Percentiles rank a stretch among this genome's conserved stretches.
These are phyloP conservation scores for Acholoe squamosa DNA, from an alignment of 2,888 invertebrate genomes.

Conservation along the genomic window DNA sequence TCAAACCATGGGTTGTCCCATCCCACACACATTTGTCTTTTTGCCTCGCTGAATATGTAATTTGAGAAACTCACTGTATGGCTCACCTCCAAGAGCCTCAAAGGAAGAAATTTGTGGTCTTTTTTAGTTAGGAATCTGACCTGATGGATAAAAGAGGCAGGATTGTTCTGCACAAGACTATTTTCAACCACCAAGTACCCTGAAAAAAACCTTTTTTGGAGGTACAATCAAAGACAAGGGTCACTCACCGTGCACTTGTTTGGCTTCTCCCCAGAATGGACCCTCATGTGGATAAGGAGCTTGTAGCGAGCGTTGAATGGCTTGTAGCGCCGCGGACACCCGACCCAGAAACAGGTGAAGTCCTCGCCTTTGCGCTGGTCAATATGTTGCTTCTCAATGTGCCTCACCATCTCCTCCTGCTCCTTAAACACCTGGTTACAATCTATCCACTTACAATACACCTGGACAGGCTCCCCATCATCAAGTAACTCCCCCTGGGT, in stretches of 20 bases:
- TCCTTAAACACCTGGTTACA: constrained; percentile 80
- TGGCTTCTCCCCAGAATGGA: constrained; percentile 83
- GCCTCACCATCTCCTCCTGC: constrained; percentile 81
- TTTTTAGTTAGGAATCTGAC: no score
- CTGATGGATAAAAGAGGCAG: no score
- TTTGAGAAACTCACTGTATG: no score
- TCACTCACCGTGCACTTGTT: constrained; percentile 83
- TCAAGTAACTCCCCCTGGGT: constrained; percentile 67
- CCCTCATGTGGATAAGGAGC: constrained; percentile 83
- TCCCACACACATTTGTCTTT: no score
- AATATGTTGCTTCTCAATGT: constrained; percentile 82
- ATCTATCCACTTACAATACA: constrained; percentile 81
- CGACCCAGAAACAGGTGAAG: constrained; percentile 83
- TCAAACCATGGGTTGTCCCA: no score
- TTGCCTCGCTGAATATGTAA: no score
- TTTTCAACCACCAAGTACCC: no score
- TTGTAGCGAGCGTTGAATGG: constrained; percentile 83
- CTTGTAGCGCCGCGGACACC: constrained; percentile 80
- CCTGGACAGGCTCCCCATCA: constrained; percentile 73
- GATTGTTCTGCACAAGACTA: no score
- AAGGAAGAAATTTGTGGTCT: no score
- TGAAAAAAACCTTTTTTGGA: no score
- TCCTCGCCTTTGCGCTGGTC: constrained; percentile 83
- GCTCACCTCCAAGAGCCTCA: no score
- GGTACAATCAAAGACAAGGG: no score